Evolutionary conservation across 2,113 vertebrate species (phyloP).

Genomic region (Brachyhypopomus gauderio): DNA sequence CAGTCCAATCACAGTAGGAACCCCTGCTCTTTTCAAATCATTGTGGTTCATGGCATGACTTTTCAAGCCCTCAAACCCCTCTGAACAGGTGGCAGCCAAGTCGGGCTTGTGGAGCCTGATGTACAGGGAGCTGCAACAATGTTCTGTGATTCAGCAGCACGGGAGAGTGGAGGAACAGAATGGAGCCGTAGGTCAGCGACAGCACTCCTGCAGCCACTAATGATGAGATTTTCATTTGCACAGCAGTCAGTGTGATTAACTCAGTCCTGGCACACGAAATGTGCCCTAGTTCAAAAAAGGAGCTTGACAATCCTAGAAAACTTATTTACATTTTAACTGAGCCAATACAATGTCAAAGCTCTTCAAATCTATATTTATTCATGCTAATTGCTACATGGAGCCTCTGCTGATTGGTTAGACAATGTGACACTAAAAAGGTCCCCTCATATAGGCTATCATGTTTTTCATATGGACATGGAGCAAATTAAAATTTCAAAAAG

Average conservation of each 20-base stretch:
- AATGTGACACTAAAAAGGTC: no score
- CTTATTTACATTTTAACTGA: neutral
- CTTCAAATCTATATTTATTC: neutral
- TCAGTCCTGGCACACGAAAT: neutral
- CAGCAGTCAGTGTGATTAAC: neutral
- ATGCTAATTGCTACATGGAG: neutral
- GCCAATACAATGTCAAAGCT: neutral
- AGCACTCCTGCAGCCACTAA: conserved; percentile 13
- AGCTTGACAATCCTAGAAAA: neutral
- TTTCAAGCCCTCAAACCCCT: no score
- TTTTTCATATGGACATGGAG: neutral
- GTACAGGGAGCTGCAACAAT: conserved; percentile 35
- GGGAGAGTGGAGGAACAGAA: neutral
- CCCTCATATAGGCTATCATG: no score
- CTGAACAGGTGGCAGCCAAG: no score
- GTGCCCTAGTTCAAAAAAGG: neutral
- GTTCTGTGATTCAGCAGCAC: conserved; percentile 37
- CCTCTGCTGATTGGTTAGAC: no score
- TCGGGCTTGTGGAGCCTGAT: neutral
- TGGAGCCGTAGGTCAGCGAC: neutral
- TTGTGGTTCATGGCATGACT: no score
- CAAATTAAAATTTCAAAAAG: neutral
- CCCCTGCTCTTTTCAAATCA: no score
- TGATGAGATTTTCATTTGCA: neutral
- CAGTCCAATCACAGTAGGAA: no score